A percentile compares a stretch with the other conserved stretches of the same genome.
phyloP scores from a whole-genome alignment of 1,140 invertebrate species.

The Drosophila auraria region DNA sequence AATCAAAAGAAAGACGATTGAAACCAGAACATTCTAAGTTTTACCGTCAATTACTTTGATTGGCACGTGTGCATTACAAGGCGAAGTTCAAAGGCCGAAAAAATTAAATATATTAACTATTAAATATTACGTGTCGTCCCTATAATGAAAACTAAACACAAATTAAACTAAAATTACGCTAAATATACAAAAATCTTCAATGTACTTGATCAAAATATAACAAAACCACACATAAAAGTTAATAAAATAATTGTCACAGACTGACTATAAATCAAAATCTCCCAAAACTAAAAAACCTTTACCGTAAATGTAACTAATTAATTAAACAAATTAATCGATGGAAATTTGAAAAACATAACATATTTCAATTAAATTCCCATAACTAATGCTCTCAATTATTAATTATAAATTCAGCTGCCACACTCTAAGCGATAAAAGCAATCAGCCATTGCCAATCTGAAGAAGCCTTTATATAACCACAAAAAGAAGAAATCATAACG shows the following conservation, averaged over 20 bases:
- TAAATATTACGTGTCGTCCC: background rate
- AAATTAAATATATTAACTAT: conserved; percentile 22
- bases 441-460: conserved; percentile 17
- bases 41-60: conserved; percentile 38
- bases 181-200: background rate
- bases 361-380: background rate
- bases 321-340: background rate
- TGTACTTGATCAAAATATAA: conserved; percentile 9
- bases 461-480: conserved; percentile 32
- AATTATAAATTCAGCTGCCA: conserved; percentile 6
- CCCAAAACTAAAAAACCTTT: background rate
- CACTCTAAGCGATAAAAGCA: conserved; percentile 6
- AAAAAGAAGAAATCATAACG: conserved; percentile 42
- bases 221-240: too few species aligned
- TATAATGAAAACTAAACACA: background rate
- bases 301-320: background rate
- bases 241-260: too few species aligned
- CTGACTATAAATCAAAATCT: too few species aligned
- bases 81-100: conserved; percentile 21
- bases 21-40: conserved; percentile 31
- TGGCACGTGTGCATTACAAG: conserved; percentile 47
- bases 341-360: background rate
- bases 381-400: background rate
- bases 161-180: background rate
- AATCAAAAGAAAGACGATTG: conserved; percentile 27